Base-by-base conservation (phyloP, 2,888 invertebrate species). In the Mimas tiliae region DNA sequence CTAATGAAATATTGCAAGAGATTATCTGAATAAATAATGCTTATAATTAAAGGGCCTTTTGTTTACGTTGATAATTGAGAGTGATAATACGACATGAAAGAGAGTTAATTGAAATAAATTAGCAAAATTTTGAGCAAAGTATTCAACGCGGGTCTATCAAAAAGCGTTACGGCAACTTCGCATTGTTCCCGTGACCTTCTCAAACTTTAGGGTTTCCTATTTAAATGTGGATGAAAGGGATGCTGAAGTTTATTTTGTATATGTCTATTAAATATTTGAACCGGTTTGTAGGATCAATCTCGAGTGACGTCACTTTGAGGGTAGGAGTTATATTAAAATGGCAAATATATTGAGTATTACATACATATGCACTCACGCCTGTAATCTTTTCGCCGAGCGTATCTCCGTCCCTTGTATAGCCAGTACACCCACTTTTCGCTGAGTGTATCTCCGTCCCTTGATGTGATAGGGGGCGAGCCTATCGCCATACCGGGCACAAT, bases 91-190 rank as follows among this genome's bases (percentile, higher is more conserved):
- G 72, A 78, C 75, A 77, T 77, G 80, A 81, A 81, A 82, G 75
- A 62, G 79, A 70, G 76, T 79, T 79, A 79, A 82, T 81, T 81
- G 72, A 81, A 76, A 81, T 79, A 79, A 81, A 80, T 81, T 82
- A 73, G 68, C 66, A 64, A 75, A 76, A 78, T 81, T 77, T 68
- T 62, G 47, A 64, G 45, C 65, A 42, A 73, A 76, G 74, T 75
- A 73, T 77, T 76, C 71, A 67, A 68, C 68, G 72, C 74, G 67
- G 72, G 71, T 76, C 72, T 74, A 72, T 77, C 73, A 71, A 70
- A 72, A 71, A 72, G 71, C 69, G 75, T 72, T 71, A 70, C 71
- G 68, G 67, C 71, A 73, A 79, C 67, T 74, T 78, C 71, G 66
- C 68, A 70, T 67, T 76, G 74, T 75, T 74, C 72, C 72, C 64